Percentiles rank a stretch among this genome's conserved stretches.
phyloP scores from a whole-genome alignment of 2,888 invertebrate genomes.

The Pandemis corylana region DNA sequence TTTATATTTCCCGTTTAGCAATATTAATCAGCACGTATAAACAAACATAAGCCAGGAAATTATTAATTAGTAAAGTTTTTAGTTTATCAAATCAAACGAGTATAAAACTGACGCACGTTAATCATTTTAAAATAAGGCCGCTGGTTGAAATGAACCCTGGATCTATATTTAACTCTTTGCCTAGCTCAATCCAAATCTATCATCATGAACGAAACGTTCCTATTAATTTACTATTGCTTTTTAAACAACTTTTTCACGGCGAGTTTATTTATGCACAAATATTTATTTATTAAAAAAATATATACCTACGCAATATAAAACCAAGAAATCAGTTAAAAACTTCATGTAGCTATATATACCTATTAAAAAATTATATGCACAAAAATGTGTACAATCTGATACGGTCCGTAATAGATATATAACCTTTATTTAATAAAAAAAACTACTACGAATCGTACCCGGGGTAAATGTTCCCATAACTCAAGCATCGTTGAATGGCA shows the following conservation, averaged over 20 bases:
- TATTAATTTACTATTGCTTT: constrained; percentile 6
- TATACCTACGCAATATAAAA: no score
- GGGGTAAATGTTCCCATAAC: no score
- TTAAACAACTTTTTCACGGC: neutral
- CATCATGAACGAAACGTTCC: constrained; percentile 12
- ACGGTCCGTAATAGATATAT: no score
- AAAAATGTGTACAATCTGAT: no score
- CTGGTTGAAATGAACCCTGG: constrained; percentile 31
- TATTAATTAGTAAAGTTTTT: constrained; percentile 39
- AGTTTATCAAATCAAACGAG: constrained; percentile 20
- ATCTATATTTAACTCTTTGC: constrained; percentile 37
- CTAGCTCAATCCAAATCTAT: constrained; percentile 38
- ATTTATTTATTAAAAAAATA: no score
- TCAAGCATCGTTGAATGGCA: no score
- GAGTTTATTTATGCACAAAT: no score
- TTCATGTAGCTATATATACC: no score
- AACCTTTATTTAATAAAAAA: no score
- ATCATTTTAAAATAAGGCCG: constrained; percentile 41
- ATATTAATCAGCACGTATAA: constrained; percentile 38
- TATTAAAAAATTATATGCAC: no score
- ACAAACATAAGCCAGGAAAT: constrained; percentile 41
- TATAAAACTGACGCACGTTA: constrained; percentile 39
- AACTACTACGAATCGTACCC: no score
- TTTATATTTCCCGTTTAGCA: constrained; percentile 40
- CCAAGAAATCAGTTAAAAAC: no score